Conservation (phyloP, 2,113 vertebrate genomes). For the Taxidea taxus region DNA sequence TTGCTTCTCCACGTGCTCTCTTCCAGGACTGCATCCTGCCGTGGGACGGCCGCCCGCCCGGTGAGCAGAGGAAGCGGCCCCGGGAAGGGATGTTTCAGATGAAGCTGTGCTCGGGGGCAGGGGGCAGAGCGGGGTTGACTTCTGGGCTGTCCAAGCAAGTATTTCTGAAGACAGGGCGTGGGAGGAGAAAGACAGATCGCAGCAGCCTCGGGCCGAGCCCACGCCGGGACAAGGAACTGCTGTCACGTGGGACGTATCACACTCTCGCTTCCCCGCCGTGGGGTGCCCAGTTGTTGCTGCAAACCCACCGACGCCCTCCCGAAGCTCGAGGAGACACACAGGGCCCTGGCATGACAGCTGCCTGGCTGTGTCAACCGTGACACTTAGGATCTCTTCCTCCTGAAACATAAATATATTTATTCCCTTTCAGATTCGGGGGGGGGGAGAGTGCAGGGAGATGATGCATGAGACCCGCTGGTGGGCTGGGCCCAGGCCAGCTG, state of each 20-base stretch:
- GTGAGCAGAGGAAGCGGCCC: not conserved
- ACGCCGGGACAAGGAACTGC: fast-evolving
- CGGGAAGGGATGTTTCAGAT: fast-evolving
- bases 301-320: not conserved
- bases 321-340: not conserved
- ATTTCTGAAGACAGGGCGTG: not conserved
- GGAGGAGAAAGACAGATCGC: not conserved
- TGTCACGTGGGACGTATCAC: fast-evolving
- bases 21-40: fast-evolving
- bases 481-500: not conserved
- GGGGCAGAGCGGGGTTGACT: fast-evolving
- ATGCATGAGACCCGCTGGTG: not conserved
- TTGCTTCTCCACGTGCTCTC: fast-evolving
- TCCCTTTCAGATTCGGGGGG: not conserved
- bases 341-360: not conserved
- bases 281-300: fast-evolving
- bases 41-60: fast-evolving
- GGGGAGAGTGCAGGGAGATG: not conserved
- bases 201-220: fast-evolving
- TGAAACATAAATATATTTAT: not conserved
- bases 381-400: not conserved
- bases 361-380: not conserved
- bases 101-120: fast-evolving
- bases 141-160: not conserved
- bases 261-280: not conserved